These are phyloP conservation scores for Paracentrotus lividus DNA, from an alignment of 53 echinoderm and acorn worm genomes.

Conservation along the genomic window DNA sequence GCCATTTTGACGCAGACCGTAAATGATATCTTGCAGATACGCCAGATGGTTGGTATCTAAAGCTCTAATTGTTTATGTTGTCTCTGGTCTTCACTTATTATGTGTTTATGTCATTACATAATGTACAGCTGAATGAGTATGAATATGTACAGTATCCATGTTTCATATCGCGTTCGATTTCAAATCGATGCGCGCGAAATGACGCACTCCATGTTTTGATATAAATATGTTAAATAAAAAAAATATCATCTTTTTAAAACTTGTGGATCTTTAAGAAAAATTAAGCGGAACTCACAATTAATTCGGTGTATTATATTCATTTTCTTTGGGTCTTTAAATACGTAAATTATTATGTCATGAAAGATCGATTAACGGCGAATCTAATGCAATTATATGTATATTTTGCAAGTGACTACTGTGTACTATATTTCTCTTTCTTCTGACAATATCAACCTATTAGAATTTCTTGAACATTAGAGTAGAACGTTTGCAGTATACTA, in stretches of 20 bases:
- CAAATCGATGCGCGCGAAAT: neutral
- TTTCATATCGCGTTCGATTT: neutral
- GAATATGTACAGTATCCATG: neutral
- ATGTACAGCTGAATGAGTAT: neutral
- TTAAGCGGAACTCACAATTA: neutral
- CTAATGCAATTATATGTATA: constrained; percentile 3
- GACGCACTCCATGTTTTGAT: neutral
- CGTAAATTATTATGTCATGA: neutral
- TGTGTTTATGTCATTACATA: constrained; percentile 1
- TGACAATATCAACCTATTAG: neutral
- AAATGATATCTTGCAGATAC: neutral
- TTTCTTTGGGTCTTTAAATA: neutral
- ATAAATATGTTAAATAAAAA: neutral
- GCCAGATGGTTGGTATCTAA: neutral
- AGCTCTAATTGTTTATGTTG: neutral
- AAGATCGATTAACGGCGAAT: neutral
- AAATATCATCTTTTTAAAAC: no score
- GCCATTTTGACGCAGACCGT: neutral
- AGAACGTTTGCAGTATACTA: neutral
- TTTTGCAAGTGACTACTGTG: neutral
- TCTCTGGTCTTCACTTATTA: neutral
- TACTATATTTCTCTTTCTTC: neutral
- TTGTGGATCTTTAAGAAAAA: no score
- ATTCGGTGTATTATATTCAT: neutral
- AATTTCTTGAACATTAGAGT: neutral